Conservation (phyloP, 2,888 invertebrate genomes). For the Caenorhabditis sp. region DNA sequence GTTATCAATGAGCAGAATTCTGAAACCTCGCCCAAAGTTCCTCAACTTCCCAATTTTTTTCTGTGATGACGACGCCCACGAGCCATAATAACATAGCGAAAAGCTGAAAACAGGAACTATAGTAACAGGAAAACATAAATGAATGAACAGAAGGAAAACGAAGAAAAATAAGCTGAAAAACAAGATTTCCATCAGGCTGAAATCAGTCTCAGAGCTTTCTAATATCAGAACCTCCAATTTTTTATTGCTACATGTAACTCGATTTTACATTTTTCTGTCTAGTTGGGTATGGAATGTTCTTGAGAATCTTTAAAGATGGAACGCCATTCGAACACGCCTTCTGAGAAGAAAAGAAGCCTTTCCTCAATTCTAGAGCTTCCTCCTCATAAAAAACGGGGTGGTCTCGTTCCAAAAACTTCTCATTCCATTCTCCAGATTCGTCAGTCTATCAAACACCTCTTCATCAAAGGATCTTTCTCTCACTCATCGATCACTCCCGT, state of each 20-base stretch:
- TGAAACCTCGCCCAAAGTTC: conserved; percentile 24
- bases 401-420: conserved; percentile 21
- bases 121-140: conserved; percentile 16
- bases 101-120: conserved; percentile 26
- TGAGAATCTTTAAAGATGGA: background rate
- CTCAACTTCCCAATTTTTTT: conserved; percentile 1
- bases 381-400: conserved; percentile 22
- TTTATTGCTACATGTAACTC: background rate
- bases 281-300: background rate
- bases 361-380: conserved; percentile 38
- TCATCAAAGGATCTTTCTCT: conserved; percentile 36
- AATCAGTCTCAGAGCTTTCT: background rate
- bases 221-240: background rate
- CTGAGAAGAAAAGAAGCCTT: conserved; percentile 18
- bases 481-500: conserved; percentile 35
- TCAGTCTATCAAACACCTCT: conserved; percentile 29
- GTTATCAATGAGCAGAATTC: conserved; percentile 16
- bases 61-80: background rate
- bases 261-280: background rate
- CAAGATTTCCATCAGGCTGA: conserved; percentile 7
- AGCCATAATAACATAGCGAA: conserved; percentile 10
- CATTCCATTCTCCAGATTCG: conserved; percentile 42
- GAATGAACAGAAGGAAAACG: conserved; percentile 6
- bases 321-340: conserved; percentile 4
- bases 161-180: conserved; percentile 4